These are phyloP conservation scores for Stratiomys singularior DNA, from an alignment of 2,888 invertebrate species.

Conservation along the genomic window DNA sequence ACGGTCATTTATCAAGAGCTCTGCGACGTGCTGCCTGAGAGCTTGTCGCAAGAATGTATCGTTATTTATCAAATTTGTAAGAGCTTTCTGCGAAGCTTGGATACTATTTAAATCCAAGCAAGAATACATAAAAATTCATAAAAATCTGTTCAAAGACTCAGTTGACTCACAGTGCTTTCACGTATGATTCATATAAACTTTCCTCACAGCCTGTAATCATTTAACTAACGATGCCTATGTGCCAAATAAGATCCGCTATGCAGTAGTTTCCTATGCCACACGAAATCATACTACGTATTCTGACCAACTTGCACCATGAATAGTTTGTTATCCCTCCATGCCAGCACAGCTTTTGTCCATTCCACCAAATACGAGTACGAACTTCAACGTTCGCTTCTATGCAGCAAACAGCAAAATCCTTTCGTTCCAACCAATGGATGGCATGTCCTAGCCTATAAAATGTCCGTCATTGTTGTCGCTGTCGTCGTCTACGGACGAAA, in stretches of 20 bases:
- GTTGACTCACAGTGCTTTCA: too few species aligned
- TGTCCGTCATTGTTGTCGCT: slow-evolving; percentile 1
- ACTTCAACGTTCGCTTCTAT: neutral
- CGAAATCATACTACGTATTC: slow-evolving; percentile 5
- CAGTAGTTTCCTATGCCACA: slow-evolving; percentile 27
- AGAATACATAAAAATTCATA: too few species aligned
- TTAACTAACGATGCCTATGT: neutral
- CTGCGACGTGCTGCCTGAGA: too few species aligned
- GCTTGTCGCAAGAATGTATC: too few species aligned
- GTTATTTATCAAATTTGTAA: too few species aligned
- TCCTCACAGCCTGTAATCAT: neutral
- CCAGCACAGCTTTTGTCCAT: neutral
- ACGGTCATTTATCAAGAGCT: too few species aligned
- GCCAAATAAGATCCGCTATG: slow-evolving; percentile 38
- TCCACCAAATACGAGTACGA: neutral
- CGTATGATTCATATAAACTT: neutral
- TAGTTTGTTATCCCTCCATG: neutral
- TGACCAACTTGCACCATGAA: neutral
- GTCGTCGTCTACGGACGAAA: neutral
- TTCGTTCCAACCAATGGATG: slow-evolving; percentile 27
- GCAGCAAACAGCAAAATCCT: slow-evolving; percentile 12
- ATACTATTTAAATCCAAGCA: too few species aligned
- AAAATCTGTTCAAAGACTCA: too few species aligned
- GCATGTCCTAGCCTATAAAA: slow-evolving; percentile 36
- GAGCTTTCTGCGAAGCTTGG: too few species aligned